Percentiles rank a stretch among this genome's conserved stretches.
Evolutionary conservation across 2,888 invertebrate genomes (phyloP).

Genomic region (Phragmatobia fuliginosa): DNA sequence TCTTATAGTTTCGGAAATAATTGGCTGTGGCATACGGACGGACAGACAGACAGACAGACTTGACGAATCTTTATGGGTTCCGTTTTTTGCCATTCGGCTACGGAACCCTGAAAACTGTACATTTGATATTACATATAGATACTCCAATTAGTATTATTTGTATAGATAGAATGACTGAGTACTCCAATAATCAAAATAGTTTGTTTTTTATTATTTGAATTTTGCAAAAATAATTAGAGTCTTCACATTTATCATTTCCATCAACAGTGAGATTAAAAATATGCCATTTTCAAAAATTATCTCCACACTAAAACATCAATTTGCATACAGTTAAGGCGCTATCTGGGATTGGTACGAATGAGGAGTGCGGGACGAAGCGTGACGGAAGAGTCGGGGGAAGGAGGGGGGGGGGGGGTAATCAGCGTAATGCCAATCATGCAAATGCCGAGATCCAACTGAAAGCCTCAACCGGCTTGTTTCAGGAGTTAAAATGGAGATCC

Average conservation of each 20-base stretch:
- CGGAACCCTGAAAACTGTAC: too few relatives aligned
- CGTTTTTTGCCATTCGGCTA: too few relatives aligned
- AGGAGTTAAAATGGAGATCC: conserved; percentile 87
- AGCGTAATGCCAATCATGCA: conserved; percentile 87
- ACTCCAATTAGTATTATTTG: too few relatives aligned
- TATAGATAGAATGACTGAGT: too few relatives aligned
- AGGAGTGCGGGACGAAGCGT: conserved; percentile 52
- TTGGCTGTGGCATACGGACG: too few relatives aligned
- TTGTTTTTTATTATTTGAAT: too few relatives aligned
- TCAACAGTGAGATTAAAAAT: not conserved
- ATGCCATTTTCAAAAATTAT: not conserved
- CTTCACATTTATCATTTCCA: not conserved
- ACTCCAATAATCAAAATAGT: too few relatives aligned
- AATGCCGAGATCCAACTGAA: conserved; percentile 86
- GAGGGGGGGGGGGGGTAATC: conserved; percentile 72
- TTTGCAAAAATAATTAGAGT: not conserved
- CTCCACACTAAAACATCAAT: conserved; percentile 66
- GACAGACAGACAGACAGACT: too few relatives aligned
- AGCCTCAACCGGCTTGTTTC: conserved; percentile 86
- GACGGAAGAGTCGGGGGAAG: conserved; percentile 45
- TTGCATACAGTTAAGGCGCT: conserved; percentile 79
- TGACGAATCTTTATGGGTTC: too few relatives aligned
- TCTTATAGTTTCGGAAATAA: too few relatives aligned
- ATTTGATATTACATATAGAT: too few relatives aligned
- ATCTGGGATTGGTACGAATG: conserved; percentile 62